Conservation (phyloP, 2,888 invertebrate species). For the Selenia dentaria region DNA sequence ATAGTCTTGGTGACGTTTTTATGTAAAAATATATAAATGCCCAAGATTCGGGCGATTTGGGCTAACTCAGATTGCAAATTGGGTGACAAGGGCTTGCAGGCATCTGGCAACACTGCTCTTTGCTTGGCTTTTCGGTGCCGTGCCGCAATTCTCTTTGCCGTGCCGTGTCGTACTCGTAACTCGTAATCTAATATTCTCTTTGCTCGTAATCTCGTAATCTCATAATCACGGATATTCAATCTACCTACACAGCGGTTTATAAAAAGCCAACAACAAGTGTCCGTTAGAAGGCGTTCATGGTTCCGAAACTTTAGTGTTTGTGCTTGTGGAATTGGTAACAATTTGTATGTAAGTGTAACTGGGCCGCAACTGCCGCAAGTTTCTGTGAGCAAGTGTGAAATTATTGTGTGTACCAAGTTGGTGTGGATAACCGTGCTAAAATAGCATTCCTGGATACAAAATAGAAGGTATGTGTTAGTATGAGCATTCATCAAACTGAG, state of each 20-base stretch:
- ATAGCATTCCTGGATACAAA: conserved; percentile 54
- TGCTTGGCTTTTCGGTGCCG: too few species aligned
- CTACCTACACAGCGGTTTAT: conserved; percentile 68
- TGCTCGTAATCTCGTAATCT: too few species aligned
- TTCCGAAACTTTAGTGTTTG: conserved; percentile 59
- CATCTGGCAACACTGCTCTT: too few species aligned
- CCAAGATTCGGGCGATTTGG: too few species aligned
- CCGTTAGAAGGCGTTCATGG: conserved; percentile 49
- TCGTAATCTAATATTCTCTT: too few species aligned
- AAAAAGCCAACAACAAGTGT: conserved; percentile 52
- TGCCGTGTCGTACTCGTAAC: conserved; percentile 79
- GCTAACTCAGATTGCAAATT: too few species aligned
- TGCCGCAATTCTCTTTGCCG: too few species aligned
- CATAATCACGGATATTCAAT: conserved; percentile 71
- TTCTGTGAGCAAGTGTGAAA: conserved; percentile 59
- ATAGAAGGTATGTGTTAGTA: conserved; percentile 51
- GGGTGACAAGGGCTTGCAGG: too few species aligned
- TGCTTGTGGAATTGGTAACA: conserved; percentile 57
- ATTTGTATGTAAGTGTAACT: conserved; percentile 43
- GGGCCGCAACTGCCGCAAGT: conserved; percentile 55
- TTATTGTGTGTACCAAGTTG: conserved; percentile 69
- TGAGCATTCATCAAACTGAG: conserved; percentile 5
- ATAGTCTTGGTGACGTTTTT: too few species aligned
- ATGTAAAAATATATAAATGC: too few species aligned
- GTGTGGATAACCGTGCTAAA: conserved; percentile 65